Percentiles rank a stretch among this genome's conserved stretches.
These are phyloP conservation scores for Atta colombica DNA, from an alignment of 1,140 invertebrate species.

Conservation along the genomic window DNA sequence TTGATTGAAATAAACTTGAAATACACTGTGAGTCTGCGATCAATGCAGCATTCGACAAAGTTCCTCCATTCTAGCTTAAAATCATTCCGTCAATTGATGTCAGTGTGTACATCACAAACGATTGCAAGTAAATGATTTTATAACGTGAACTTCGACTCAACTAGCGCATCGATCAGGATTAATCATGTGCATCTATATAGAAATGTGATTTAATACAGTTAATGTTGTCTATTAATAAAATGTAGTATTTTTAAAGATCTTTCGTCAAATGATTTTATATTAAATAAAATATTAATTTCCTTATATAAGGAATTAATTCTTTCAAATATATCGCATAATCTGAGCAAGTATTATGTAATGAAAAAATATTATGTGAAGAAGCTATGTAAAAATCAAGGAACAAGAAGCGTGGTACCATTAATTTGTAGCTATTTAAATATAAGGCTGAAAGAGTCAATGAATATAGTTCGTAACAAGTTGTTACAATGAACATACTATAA, in stretches of 20 bases:
- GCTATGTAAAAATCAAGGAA: constrained; percentile 23
- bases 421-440: constrained; percentile 38
- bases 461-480: constrained; percentile 77
- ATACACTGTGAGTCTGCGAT: not conserved
- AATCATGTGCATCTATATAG: not conserved
- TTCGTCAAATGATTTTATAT: not conserved
- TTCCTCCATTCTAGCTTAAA: not conserved
- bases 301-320: too few species aligned
- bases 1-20: constrained; percentile 26
- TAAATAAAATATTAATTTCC: not conserved
- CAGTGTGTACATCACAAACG: not conserved
- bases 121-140: constrained; percentile 21
- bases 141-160: constrained; percentile 3
- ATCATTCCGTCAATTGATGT: not conserved
- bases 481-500: constrained; percentile 36
- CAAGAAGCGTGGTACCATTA: constrained; percentile 2
- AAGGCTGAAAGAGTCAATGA: constrained; percentile 71
- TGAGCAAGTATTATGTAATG: not conserved
- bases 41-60: not conserved
- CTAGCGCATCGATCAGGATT: not conserved
- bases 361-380: constrained; percentile 10
- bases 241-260: not conserved
- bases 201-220: not conserved
- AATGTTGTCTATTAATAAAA: not conserved
- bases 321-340: not conserved